A percentile compares a stretch with the other conserved stretches of the same genome.
Evolutionary conservation across 2,797 vertebrate species (phyloP).

Genomic region (Lutjanus campechanus): DNA sequence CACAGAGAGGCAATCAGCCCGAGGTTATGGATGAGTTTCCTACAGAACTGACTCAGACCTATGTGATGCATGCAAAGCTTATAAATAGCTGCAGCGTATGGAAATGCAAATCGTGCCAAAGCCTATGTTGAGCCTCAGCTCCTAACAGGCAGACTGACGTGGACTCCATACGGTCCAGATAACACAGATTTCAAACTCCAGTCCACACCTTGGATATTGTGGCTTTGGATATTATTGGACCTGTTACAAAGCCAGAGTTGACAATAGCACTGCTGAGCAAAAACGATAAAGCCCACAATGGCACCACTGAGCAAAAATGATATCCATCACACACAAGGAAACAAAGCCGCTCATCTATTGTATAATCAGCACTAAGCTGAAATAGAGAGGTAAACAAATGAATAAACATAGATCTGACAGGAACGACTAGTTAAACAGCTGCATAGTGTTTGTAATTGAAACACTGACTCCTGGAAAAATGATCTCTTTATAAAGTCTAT

Average conservation of each 20-base stretch:
- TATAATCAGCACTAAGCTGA: constrained; percentile 64
- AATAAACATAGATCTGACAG: constrained; percentile 64
- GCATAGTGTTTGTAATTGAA: constrained; percentile 26
- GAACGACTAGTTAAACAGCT: constrained; percentile 52
- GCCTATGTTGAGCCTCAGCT: constrained; percentile 27
- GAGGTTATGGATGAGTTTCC: constrained; percentile 32
- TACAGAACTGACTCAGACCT: constrained; percentile 45
- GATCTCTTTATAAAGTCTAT: constrained; percentile 12
- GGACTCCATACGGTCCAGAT: constrained; percentile 15
- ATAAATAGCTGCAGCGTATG: constrained; percentile 48
- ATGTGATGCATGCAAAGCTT: constrained; percentile 41
- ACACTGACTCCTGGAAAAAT: constrained; percentile 36
- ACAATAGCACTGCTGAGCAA: constrained; percentile 56
- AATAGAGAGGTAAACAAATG: constrained; percentile 69
- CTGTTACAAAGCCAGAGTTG: constrained; percentile 56
- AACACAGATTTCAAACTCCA: constrained; percentile 29
- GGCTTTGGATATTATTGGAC: constrained; percentile 42
- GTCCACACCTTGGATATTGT: constrained; percentile 21
- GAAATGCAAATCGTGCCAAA: constrained; percentile 45
- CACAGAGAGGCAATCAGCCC: constrained; percentile 42
- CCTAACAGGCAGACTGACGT: background rate
- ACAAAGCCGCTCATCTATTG: constrained; percentile 58
- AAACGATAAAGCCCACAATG: constrained; percentile 57
- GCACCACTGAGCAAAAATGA: constrained; percentile 34
- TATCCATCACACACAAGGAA: constrained; percentile 59